These are phyloP conservation scores for Dorcus hopei DNA, from an alignment of 2,888 invertebrate species.

Conservation along the genomic window DNA sequence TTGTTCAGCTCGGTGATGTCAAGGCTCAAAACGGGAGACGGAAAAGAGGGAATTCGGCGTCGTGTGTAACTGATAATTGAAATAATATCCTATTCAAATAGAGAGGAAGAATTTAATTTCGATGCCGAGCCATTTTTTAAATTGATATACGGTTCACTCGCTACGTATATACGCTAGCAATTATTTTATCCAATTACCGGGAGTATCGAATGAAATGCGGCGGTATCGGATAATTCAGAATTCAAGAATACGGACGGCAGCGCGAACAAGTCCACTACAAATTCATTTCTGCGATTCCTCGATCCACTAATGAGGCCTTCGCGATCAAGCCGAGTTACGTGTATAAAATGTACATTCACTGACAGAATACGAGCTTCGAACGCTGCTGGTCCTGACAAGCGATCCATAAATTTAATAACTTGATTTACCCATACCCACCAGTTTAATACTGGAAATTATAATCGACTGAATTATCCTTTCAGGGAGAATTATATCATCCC, in stretches of 20 bases:
- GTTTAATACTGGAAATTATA: too few species aligned
- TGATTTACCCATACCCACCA: too few species aligned
- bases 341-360: not conserved
- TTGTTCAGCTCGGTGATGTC: constrained; percentile 25
- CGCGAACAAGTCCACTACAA: constrained; percentile 33
- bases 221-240: constrained; percentile 38
- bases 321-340: constrained; percentile 5
- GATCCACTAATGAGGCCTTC: constrained; percentile 26
- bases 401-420: too few species aligned
- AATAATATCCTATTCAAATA: constrained; percentile 41
- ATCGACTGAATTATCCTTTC: too few species aligned
- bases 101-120: constrained; percentile 42
- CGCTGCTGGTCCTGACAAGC: too few species aligned
- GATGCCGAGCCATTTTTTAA: constrained; percentile 26
- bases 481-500: too few species aligned
- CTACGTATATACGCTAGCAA: constrained; percentile 33
- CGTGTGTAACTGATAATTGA: constrained; percentile 36
- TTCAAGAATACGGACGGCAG: constrained; percentile 32
- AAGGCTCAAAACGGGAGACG: constrained; percentile 7
- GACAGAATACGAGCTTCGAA: not conserved
- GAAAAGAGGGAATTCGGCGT: not conserved
- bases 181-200: constrained; percentile 44
- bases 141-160: constrained; percentile 36
- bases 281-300: constrained; percentile 29
- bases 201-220: constrained; percentile 38